These are phyloP conservation scores for Rambutsinella grinnellia DNA, from an alignment of 2,888 invertebrate genomes.

Conservation along the genomic window DNA sequence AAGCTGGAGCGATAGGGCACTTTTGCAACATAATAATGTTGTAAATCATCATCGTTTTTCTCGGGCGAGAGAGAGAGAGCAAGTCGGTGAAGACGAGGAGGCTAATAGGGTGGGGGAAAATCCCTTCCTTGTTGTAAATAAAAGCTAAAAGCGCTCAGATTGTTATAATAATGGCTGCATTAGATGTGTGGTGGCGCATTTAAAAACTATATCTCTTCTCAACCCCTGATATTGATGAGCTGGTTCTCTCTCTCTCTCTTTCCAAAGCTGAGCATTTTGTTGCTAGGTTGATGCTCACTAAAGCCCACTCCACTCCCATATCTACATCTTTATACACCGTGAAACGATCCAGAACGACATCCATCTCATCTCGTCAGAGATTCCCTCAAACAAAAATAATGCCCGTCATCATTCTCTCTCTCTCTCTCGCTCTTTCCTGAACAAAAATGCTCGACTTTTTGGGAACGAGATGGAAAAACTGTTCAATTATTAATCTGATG, in stretches of 20 bases:
- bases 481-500: constrained; percentile 55
- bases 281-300: constrained; percentile 52
- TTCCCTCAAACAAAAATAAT: constrained; percentile 1
- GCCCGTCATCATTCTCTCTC: constrained; percentile 40
- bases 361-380: background rate
- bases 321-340: background rate
- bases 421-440: too few relatives aligned
- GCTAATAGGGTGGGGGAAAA: background rate
- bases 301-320: constrained; percentile 12
- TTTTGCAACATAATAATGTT: background rate
- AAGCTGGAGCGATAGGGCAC: background rate
- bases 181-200: constrained; percentile 38
- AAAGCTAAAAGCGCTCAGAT: constrained; percentile 26
- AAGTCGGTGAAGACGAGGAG: too few relatives aligned
- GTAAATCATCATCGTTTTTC: background rate
- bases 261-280: constrained; percentile 53
- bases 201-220: constrained; percentile 42
- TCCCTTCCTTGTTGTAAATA: constrained; percentile 21
- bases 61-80: too few relatives aligned
- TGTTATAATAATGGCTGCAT: constrained; percentile 44
- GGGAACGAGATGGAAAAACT: constrained; percentile 41
- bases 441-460: constrained; percentile 47
- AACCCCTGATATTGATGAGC: constrained; percentile 20
- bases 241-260: too few relatives aligned
- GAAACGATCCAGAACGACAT: background rate